Base-by-base conservation (phyloP, 2,113 vertebrate genomes). In the Crotophaga sulcirostris region DNA sequence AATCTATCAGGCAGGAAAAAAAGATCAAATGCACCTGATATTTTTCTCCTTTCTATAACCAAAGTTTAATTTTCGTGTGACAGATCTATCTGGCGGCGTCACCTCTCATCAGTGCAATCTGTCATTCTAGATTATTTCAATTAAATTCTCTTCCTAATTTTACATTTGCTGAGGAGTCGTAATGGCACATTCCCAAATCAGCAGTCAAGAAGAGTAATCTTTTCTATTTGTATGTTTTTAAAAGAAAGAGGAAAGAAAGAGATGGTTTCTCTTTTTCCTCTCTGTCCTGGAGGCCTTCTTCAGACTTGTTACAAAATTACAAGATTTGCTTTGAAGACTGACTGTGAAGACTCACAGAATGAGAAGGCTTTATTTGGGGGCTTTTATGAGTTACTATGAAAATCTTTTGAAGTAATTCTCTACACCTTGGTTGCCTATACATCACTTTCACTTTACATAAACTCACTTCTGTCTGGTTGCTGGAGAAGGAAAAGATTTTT, bases 81-180 rank as follows among this genome's bases (percentile, higher is more conserved):
- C 88, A 95, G 47, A 68, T 94, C 60, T 96, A 54, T 84, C 79
- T 95, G 90, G 83, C 96, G 93, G 69, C 40, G 28, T 92, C 52
- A 33, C 34, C 31, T 87, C 47, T 72, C 86, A 78, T 92, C 76
- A 90, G 56, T 54, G 28, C 68, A 94, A 68, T 84, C 79, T 92
- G 88, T 87, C 90, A 86, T 92, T 93, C 68, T 49, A 28, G 62
- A 45, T 95, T 64, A 81, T 90, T 95, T 96, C 93, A 90, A 63
- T 96, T 81, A 86, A 68, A 49, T 95, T 96, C 60, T 93, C 56
- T 87, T 95, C 68, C 69, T 92, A 18, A 1, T 92, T 93, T 92
- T 91, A 52, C 29, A 64, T 90, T 96, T 96, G 34, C 64, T 44
- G 68, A 86, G 42, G 49, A 90, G 47, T 77, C 2, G 7, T 85